Conservation (phyloP, 1,140 invertebrate genomes). For the Gyrodactylus salaris region DNA sequence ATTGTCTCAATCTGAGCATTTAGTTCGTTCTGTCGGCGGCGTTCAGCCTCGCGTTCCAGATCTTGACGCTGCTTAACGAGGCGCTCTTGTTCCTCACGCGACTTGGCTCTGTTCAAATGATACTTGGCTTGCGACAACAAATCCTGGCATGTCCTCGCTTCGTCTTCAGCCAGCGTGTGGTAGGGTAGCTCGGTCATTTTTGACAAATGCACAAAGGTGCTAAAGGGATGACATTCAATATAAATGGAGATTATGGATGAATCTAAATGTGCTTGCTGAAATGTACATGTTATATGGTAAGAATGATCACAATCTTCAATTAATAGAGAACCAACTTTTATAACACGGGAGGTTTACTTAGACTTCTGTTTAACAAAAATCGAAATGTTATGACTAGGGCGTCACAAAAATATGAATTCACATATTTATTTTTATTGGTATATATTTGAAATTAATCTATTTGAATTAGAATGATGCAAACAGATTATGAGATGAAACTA, state of each 20-base stretch:
- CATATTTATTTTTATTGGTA: too few relatives aligned
- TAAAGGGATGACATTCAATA: background rate
- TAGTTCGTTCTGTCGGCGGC: background rate
- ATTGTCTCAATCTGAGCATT: background rate
- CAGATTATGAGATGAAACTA: too few relatives aligned
- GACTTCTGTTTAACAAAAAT: too few relatives aligned
- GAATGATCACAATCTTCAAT: too few relatives aligned
- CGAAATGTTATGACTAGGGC: too few relatives aligned
- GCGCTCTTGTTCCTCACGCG: conserved; percentile 6
- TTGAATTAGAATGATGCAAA: background rate
- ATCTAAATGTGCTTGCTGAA: background rate
- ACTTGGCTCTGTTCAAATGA: background rate
- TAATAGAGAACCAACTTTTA: too few relatives aligned
- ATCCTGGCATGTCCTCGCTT: conserved; percentile 1
- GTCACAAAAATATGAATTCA: too few relatives aligned
- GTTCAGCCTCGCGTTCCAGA: background rate
- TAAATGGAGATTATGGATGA: too few relatives aligned
- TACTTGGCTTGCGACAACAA: conserved; percentile 3
- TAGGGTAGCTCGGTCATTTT: background rate
- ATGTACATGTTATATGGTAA: background rate
- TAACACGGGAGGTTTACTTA: too few relatives aligned
- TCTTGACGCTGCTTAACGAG: background rate
- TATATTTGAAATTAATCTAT: too few relatives aligned
- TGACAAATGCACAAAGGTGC: background rate
- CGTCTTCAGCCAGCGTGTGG: background rate